Conservation (phyloP, 2,888 invertebrate species). For the Germaria angustata region DNA sequence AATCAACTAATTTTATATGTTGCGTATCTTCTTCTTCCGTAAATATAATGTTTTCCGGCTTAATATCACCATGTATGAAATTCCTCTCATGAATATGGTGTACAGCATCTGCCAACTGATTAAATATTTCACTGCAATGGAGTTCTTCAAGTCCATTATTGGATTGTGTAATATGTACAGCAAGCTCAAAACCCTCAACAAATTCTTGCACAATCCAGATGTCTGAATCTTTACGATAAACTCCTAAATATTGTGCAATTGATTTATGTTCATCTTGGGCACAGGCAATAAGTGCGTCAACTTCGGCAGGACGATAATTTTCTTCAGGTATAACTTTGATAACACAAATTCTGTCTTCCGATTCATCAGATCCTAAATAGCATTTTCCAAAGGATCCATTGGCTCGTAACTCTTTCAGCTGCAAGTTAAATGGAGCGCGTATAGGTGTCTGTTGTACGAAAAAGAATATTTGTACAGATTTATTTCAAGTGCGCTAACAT, state of each 20-base stretch:
- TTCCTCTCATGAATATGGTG: constrained; percentile 90
- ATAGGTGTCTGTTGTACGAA: constrained; percentile 71
- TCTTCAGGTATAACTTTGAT: constrained; percentile 74
- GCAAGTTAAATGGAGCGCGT: constrained; percentile 71
- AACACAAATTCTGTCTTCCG: constrained; percentile 44
- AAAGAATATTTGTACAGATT: not conserved
- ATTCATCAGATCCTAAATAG: constrained; percentile 72
- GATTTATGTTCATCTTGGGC: constrained; percentile 95
- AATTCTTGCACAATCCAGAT: constrained; percentile 95
- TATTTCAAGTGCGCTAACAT: not conserved
- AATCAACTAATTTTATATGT: constrained; percentile 93
- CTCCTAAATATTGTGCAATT: constrained; percentile 88
- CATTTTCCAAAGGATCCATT: constrained; percentile 75
- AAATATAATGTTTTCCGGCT: constrained; percentile 88
- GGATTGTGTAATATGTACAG: constrained; percentile 83
- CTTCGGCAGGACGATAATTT: constrained; percentile 82
- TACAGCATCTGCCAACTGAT: constrained; percentile 91
- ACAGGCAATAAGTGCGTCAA: constrained; percentile 89
- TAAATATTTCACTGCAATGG: constrained; percentile 89
- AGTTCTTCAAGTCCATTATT: constrained; percentile 86
- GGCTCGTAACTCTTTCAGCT: constrained; percentile 70
- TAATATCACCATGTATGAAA: constrained; percentile 95
- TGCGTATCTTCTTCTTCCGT: constrained; percentile 80
- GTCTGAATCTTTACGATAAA: constrained; percentile 90
- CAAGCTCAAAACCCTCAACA: constrained; percentile 90